Evolutionary conservation across 2,888 invertebrate species (phyloP), one percentile per base, ranked within the genome.

Genomic region (Portevinia maculata): DNA sequence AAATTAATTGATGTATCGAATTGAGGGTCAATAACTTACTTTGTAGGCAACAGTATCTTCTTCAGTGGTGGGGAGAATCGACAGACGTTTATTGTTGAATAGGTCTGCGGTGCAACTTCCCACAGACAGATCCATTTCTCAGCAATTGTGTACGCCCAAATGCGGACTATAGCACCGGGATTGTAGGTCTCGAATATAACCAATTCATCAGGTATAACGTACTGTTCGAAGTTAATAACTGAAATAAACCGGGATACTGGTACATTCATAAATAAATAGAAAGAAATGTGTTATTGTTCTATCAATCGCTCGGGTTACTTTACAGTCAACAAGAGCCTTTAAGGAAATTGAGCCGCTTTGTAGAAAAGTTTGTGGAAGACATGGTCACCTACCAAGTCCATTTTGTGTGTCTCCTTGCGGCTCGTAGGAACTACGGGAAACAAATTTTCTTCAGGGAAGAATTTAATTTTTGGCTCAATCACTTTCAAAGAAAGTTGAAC

Each of bases 151-250:
- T 92, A 91, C 0, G 95, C 96, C 95, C 96, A 96, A 76, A 97
- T 94, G 83, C 95, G 92, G 15, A 96, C 94, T 34, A 97, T 92
- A 1, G 96, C 95, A 21, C 97, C 97, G 0, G 97, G 96, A 89
- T 96, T 96, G 87, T 95, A 97, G 0, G 96, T 96, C 91, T 97
- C 97, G 89, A 95, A 97, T 78, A 97, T 92, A 1, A 93, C 93
- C 67, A 97, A 93, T 74, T 89, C 88, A 9, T 88, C 87, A 0
- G 91, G 91, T 79, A 90, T 86, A 2, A 90, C 89, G 79, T 87
- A 90, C 75, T 90, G 88, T 84, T 91, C 91, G 70, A 90, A 91
- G 67, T 87, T 87, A 9, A 91, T 85, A 55, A 91, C 90, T 89
- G 85, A 87, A 86, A 73, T 44, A 39, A 71, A 84, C n/a, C n/a